Evolutionary conservation across 1,140 invertebrate genomes (phyloP).

Genomic region (Drosophila prosaltans): DNA sequence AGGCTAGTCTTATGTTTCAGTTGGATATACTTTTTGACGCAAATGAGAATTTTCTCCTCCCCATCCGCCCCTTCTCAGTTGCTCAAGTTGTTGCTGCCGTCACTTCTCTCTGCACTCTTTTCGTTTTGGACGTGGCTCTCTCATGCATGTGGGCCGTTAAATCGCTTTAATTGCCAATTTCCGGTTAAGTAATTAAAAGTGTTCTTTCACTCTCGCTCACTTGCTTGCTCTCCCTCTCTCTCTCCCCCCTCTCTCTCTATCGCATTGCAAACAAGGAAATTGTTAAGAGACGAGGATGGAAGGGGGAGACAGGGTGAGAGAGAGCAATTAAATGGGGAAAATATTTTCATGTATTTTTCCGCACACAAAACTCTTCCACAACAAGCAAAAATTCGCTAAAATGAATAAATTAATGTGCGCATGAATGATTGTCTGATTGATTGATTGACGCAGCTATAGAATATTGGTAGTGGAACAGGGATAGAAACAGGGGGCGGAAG

Average conservation of each 20-base stretch:
- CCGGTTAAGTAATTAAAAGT: conserved; percentile 81
- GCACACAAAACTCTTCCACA: conserved; percentile 13
- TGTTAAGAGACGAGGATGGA: conserved; percentile 29
- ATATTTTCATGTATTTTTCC: conserved; percentile 52
- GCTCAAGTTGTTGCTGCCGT: too few species aligned
- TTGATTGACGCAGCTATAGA: conserved; percentile 48
- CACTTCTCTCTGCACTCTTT: too few species aligned
- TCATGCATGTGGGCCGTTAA: conserved; percentile 70
- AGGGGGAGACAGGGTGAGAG: not conserved
- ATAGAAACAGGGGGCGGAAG: not conserved
- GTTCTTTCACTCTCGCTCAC: conserved; percentile 45
- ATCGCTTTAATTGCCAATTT: conserved; percentile 81
- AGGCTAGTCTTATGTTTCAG: conserved; percentile 28
- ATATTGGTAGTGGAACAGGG: not conserved
- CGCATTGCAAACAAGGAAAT: conserved; percentile 35
- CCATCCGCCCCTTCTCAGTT: not conserved
- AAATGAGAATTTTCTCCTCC: conserved; percentile 39
- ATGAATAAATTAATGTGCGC: conserved; percentile 76
- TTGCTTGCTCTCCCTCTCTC: not conserved
- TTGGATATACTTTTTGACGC: conserved; percentile 29
- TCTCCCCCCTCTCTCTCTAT: not conserved
- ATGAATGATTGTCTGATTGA: conserved; percentile 70
- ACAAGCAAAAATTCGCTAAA: conserved; percentile 46
- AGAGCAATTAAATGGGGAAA: conserved; percentile 71
- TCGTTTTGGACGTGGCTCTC: conserved; percentile 1